Conservation (phyloP, 1,140 invertebrate species). For the Trichonephila clavipes region DNA sequence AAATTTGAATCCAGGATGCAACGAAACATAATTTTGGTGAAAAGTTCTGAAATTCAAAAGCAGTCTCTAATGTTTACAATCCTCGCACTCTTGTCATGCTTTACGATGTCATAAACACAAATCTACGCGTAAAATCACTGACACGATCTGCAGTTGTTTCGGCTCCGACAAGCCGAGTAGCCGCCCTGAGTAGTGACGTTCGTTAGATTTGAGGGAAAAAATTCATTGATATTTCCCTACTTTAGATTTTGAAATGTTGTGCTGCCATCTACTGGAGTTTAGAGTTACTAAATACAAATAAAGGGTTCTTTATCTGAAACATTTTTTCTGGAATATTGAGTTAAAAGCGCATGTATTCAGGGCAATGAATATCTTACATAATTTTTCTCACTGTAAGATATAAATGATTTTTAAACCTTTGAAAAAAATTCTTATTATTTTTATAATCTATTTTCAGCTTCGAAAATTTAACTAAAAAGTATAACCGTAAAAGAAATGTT, state of each 20-base stretch:
- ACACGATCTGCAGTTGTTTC: slow-evolving; percentile 26
- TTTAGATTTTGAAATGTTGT: not conserved
- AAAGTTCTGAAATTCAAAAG: not conserved
- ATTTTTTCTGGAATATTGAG: no score
- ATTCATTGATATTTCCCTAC: slow-evolving; percentile 36
- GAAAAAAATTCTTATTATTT: no score
- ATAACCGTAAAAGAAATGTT: no score
- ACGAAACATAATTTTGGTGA: slow-evolving; percentile 15
- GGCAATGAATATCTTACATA: no score
- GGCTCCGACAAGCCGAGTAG: not conserved
- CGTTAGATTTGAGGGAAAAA: slow-evolving; percentile 17
- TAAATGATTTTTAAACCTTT: no score
- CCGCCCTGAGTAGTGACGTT: slow-evolving; percentile 49
- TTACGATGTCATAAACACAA: slow-evolving; percentile 39
- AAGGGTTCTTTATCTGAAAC: no score
- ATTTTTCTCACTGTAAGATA: no score
- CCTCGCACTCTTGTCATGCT: slow-evolving; percentile 23
- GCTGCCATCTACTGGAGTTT: slow-evolving; percentile 44
- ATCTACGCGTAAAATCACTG: slow-evolving; percentile 27
- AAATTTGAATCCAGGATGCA: slow-evolving; percentile 42
- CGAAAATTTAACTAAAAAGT: no score
- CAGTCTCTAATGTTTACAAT: slow-evolving; percentile 37
- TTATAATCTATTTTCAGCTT: no score
- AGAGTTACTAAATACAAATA: no score
- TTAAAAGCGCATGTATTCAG: no score